Conservation (phyloP, 2,113 vertebrate genomes). For the Procavia capensis region DNA sequence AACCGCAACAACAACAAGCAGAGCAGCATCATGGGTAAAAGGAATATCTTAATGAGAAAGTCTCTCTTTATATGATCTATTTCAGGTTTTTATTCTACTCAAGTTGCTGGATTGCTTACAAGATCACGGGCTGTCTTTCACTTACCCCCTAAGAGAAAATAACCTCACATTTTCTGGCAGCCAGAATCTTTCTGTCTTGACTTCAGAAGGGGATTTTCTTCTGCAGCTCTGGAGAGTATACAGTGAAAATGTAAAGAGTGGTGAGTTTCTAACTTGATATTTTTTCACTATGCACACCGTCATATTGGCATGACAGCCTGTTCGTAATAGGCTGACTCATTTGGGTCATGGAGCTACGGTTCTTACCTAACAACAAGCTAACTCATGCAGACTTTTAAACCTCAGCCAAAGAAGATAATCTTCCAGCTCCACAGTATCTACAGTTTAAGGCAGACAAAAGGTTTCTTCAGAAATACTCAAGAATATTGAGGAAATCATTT, state of each 20-base stretch:
- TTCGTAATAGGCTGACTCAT: background rate
- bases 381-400: background rate
- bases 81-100: background rate
- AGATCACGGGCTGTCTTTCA: background rate
- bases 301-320: background rate
- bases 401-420: background rate
- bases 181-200: background rate
- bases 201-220: background rate
- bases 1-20: background rate
- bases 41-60: background rate
- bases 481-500: background rate
- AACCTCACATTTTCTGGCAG: background rate
- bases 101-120: background rate
- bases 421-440: background rate
- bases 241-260: background rate
- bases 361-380: background rate
- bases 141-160: background rate
- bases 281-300: background rate
- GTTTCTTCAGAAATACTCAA: background rate
- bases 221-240: background rate
- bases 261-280: background rate
- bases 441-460: background rate
- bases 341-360: background rate
- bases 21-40: background rate
- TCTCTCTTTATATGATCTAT: background rate